These are phyloP conservation scores for Galeruca laticollis DNA, from an alignment of 2,888 invertebrate species.

Conservation along the genomic window DNA sequence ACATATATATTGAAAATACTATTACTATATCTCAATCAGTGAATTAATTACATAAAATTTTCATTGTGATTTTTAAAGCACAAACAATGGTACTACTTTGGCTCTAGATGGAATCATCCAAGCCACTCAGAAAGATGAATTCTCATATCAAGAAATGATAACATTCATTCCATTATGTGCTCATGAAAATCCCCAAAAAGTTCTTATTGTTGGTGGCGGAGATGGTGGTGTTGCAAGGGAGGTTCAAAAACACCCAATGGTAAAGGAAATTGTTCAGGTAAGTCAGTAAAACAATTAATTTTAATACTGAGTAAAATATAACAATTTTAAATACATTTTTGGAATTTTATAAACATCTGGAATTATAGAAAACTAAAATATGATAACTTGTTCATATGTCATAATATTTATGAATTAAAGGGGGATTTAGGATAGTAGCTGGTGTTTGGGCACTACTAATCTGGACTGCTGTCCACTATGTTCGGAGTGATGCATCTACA, in stretches of 20 bases:
- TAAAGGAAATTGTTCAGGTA: slow-evolving; percentile 82
- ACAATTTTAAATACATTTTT: background rate
- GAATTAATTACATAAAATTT: background rate
- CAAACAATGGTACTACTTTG: slow-evolving; percentile 85
- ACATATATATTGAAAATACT: no score
- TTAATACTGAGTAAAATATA: slow-evolving; percentile 53
- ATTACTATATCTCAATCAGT: no score
- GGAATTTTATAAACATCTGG: no score
- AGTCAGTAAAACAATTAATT: background rate
- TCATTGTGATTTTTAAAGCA: slow-evolving; percentile 65
- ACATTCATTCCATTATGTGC: slow-evolving; percentile 91
- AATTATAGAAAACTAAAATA: no score
- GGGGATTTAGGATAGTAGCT: no score
- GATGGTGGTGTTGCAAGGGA: slow-evolving; percentile 98
- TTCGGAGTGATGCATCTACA: no score
- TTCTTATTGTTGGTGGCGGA: slow-evolving; percentile 96
- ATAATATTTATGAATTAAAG: no score
- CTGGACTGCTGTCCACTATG: no score
- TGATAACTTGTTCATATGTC: no score
- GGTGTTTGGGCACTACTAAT: no score
- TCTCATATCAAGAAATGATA: slow-evolving; percentile 99
- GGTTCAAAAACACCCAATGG: slow-evolving; percentile 91
- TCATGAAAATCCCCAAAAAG: slow-evolving; percentile 91
- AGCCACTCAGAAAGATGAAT: slow-evolving; percentile 96
- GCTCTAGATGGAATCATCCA: slow-evolving; percentile 97